phyloP scores from a whole-genome alignment of 2,797 vertebrate species.

The Myotis pilosus region DNA sequence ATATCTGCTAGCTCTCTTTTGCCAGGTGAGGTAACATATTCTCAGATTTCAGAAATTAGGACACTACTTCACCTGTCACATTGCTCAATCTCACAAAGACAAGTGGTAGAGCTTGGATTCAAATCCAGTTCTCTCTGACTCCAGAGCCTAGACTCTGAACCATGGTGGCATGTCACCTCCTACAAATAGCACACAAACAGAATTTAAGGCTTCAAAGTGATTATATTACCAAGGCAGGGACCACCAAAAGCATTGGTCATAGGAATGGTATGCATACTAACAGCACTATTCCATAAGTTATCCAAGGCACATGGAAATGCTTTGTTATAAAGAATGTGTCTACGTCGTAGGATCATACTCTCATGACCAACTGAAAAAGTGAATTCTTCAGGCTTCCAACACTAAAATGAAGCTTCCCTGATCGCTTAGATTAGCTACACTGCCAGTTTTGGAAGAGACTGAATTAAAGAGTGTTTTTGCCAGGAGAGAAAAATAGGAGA shows the following conservation, averaged over 20 bases:
- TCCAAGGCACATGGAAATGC: neutral
- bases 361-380: neutral
- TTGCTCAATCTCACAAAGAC: neutral
- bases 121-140: neutral
- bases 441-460: neutral
- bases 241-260: neutral
- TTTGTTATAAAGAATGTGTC: constrained; percentile 1
- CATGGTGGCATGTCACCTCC: neutral
- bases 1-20: neutral
- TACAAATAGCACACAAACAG: neutral
- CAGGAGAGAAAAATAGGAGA: neutral
- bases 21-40: neutral
- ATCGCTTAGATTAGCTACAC: neutral
- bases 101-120: neutral
- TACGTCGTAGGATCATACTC: neutral
- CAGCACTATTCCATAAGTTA: neutral
- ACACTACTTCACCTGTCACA: neutral
- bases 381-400: constrained; percentile 20
- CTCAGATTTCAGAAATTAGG: neutral
- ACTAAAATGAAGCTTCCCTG: constrained; percentile 12
- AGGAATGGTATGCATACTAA: neutral
- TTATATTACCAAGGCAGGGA: neutral
- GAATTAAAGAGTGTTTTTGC: constrained; percentile 13
- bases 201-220: neutral
- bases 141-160: neutral